phyloP scores from a whole-genome alignment of 2,797 vertebrate species.

The Oreortyx pictus region DNA sequence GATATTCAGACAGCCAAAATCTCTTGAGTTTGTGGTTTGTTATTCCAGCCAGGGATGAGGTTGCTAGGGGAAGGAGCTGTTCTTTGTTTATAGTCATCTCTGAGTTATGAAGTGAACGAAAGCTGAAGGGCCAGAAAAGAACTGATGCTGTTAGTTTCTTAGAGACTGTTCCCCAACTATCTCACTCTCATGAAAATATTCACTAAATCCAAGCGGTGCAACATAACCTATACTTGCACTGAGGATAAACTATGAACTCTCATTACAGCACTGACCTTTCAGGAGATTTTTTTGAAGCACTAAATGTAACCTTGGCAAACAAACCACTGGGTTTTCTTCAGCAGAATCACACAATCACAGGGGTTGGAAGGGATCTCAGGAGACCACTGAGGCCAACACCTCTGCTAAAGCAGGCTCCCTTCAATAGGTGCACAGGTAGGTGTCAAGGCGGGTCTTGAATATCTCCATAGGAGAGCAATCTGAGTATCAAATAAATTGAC shows the following conservation, averaged over 20 bases:
- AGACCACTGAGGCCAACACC: too few relatives aligned
- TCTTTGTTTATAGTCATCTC: slow-evolving; percentile 29
- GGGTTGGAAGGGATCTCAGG: too few relatives aligned
- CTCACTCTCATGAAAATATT: neutral
- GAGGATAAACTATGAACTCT: neutral
- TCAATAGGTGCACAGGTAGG: too few relatives aligned
- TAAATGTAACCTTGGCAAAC: slow-evolving; percentile 25
- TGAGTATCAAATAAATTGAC: neutral
- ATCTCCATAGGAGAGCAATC: neutral
- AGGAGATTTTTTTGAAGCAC: slow-evolving; percentile 11
- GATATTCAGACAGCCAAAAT: neutral
- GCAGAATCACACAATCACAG: too few relatives aligned
- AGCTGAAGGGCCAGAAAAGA: slow-evolving; percentile 7
- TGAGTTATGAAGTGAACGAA: neutral
- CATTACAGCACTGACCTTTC: neutral
- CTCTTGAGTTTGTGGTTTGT: neutral
- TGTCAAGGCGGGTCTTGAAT: too few relatives aligned
- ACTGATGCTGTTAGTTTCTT: neutral
- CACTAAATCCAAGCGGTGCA: neutral
- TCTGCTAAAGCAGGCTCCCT: too few relatives aligned
- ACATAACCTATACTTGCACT: neutral
- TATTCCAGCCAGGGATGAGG: neutral
- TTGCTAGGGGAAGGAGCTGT: slow-evolving; percentile 28
- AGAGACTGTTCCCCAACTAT: neutral
- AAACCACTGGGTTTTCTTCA: neutral